These are phyloP conservation scores for Sesamia nonagrioides DNA, from an alignment of 1,140 invertebrate species.

Conservation along the genomic window DNA sequence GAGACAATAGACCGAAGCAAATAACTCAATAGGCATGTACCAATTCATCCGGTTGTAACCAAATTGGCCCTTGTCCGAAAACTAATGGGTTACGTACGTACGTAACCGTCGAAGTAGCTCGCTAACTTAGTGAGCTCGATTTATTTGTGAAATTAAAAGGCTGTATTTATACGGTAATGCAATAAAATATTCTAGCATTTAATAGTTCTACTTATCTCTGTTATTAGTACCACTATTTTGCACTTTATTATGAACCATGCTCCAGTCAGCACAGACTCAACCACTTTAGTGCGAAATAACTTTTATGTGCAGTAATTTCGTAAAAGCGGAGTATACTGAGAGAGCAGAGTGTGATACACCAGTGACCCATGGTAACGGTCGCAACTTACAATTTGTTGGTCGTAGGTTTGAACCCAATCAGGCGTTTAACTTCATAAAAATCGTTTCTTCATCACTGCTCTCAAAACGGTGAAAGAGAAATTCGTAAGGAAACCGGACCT, in stretches of 20 bases:
- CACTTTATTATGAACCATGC: slow-evolving; percentile 1
- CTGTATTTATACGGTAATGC: neutral
- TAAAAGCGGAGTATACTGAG: neutral
- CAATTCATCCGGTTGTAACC: neutral
- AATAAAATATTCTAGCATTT: neutral
- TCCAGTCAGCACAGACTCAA: neutral
- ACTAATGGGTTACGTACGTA: neutral
- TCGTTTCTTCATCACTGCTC: no score
- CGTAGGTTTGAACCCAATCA: no score
- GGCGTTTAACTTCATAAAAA: no score
- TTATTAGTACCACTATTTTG: neutral
- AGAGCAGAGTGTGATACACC: no score
- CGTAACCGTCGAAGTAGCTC: neutral
- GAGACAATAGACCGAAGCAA: neutral
- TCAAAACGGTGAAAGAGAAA: no score
- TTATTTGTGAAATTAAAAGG: neutral
- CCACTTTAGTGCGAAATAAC: slow-evolving; percentile 14
- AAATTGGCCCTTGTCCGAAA: neutral
- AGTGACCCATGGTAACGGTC: no score
- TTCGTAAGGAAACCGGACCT: no score
- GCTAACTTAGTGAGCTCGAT: neutral
- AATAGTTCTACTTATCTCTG: neutral
- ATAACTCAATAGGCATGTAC: neutral
- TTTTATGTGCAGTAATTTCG: slow-evolving; percentile 27
- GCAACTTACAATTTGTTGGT: no score